Percentiles rank a stretch among this genome's conserved stretches.
phyloP scores from a whole-genome alignment of 1,140 invertebrate genomes.

The Hesperophylax magnus region DNA sequence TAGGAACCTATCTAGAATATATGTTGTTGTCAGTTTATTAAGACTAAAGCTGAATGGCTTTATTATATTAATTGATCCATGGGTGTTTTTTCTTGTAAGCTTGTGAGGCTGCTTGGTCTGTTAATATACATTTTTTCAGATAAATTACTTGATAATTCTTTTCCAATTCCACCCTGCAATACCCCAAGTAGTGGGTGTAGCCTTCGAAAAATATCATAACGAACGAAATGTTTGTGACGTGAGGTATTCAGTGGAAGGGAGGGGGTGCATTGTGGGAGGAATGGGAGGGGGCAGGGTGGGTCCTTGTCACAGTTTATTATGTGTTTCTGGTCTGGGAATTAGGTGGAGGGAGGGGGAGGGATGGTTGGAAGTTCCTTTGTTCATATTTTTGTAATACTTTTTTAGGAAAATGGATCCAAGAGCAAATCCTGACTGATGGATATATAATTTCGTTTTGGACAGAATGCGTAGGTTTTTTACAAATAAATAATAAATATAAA shows the following conservation, averaged over 20 bases:
- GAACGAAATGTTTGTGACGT: constrained; percentile 57
- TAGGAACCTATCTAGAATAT: too few species aligned
- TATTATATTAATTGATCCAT: too few species aligned
- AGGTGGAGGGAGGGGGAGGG: background rate
- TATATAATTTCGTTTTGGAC: constrained; percentile 40
- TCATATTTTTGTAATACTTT: constrained; percentile 46
- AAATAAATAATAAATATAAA: background rate
- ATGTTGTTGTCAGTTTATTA: too few species aligned
- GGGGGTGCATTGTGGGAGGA: background rate
- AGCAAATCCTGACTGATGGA: constrained; percentile 40
- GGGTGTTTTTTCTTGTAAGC: too few species aligned
- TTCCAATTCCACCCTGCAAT: background rate
- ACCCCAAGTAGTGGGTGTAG: constrained; percentile 37
- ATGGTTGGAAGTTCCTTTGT: constrained; percentile 20
- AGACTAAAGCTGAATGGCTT: too few species aligned
- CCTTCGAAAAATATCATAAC: constrained; percentile 57
- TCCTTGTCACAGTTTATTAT: constrained; percentile 56
- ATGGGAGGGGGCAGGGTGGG: constrained; percentile 3
- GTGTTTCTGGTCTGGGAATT: constrained; percentile 38
- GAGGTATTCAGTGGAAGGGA: constrained; percentile 32
- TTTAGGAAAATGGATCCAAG: constrained; percentile 21
- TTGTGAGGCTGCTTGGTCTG: too few species aligned
- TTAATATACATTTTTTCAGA: too few species aligned
- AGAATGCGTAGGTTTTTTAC: constrained; percentile 25
- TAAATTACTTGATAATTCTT: too few species aligned